Conservation (phyloP, 2,113 vertebrate species). For the Raphicerus campestris region DNA sequence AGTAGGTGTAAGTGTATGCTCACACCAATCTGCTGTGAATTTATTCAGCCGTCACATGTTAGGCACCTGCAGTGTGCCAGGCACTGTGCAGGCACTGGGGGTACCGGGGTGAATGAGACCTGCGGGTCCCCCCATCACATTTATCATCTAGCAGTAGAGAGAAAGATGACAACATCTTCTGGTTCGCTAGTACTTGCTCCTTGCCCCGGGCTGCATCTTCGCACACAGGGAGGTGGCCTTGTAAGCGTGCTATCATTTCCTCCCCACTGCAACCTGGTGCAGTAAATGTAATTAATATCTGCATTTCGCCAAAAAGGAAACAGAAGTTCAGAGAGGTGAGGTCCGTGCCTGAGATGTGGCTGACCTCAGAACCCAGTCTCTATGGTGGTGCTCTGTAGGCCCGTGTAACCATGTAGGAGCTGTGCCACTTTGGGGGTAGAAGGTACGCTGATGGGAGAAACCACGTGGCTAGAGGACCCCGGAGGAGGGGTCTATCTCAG, state of each 20-base stretch:
- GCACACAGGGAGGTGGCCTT: not conserved
- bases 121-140: not conserved
- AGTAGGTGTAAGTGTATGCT: not conserved
- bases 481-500: not conserved
- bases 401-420: not conserved
- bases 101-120: not conserved
- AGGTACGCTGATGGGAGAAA: not conserved
- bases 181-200: rapidly evolving
- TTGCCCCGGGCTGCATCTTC: rapidly evolving
- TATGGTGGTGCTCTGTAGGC: not conserved
- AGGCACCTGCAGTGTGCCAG: not conserved
- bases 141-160: not conserved
- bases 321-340: not conserved
- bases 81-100: not conserved
- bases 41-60: not conserved
- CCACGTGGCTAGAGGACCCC: not conserved
- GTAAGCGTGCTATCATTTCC: not conserved
- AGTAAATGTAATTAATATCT: not conserved
- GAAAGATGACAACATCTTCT: not conserved
- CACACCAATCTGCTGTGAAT: not conserved
- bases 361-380: not conserved
- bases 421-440: rapidly evolving
- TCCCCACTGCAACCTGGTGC: not conserved
- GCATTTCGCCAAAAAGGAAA: not conserved
- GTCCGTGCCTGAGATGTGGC: not conserved